phyloP scores from a whole-genome alignment of 2,797 vertebrate species.

The Loriculus beryllinus region DNA sequence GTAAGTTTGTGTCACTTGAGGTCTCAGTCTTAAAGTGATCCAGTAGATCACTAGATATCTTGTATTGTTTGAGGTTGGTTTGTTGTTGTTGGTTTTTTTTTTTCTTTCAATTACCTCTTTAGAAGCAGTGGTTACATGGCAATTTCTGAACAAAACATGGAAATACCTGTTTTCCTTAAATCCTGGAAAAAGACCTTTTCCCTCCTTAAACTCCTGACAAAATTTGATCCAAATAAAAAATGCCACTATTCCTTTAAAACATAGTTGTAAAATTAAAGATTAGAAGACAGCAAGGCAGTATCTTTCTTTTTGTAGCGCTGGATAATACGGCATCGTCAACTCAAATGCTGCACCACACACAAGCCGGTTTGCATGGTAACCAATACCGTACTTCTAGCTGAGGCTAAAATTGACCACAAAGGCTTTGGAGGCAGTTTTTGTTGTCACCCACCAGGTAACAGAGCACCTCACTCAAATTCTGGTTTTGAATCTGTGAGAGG shows the following conservation, averaged over 20 bases:
- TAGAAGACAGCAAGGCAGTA: not conserved
- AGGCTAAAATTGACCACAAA: not conserved
- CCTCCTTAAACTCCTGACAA: not conserved
- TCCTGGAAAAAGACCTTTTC: not conserved
- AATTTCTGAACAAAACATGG: not conserved
- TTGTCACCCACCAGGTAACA: not conserved
- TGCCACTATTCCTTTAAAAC: not conserved
- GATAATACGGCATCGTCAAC: not conserved
- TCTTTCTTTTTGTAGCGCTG: not conserved
- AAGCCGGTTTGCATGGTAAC: not conserved
- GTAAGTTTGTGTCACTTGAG: not conserved
- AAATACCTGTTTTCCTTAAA: not conserved
- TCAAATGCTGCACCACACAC: not conserved
- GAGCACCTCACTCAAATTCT: rapidly evolving
- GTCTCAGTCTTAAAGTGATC: not conserved
- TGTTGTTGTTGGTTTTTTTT: too few relatives aligned
- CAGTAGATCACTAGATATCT: not conserved
- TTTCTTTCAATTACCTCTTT: not conserved
- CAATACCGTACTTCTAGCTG: rapidly evolving
- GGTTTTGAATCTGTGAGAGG: not conserved
- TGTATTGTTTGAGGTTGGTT: not conserved
- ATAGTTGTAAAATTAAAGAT: not conserved
- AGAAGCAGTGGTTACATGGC: not conserved
- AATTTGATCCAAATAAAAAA: not conserved
- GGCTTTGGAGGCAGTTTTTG: not conserved